These are phyloP conservation scores for Plutella xylostella DNA, from an alignment of 2,888 invertebrate species.

Conservation along the genomic window DNA sequence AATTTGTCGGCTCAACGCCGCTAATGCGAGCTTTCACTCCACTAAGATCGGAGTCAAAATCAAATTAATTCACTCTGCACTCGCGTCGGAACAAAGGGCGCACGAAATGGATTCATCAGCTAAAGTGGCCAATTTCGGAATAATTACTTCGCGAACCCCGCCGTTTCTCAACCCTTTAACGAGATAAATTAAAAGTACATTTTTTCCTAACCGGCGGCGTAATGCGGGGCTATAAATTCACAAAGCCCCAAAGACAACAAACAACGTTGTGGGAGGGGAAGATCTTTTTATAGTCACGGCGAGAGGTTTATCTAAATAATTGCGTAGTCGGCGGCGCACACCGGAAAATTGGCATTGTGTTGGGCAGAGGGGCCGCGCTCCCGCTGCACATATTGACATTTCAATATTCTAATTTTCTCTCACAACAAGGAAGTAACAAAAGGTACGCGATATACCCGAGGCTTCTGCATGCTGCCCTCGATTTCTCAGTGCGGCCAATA, in stretches of 20 bases:
- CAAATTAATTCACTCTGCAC: constrained; percentile 59
- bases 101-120: constrained; percentile 63
- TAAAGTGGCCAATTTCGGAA: constrained; percentile 68
- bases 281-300: constrained; percentile 68
- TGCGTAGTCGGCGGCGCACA: constrained; percentile 66
- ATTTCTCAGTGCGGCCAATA: constrained; percentile 2
- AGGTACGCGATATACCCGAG: background rate
- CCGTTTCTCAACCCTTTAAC: constrained; percentile 70
- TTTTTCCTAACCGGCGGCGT: constrained; percentile 64
- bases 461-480: background rate
- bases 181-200: constrained; percentile 71
- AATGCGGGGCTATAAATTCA: constrained; percentile 63
- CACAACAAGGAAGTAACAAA: background rate
- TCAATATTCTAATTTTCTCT: constrained; percentile 11
- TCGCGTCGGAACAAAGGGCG: constrained; percentile 48
- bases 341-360: constrained; percentile 66
- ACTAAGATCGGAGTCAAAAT: constrained; percentile 47
- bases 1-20: constrained; percentile 33
- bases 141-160: constrained; percentile 66
- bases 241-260: constrained; percentile 69
- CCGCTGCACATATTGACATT: constrained; percentile 15
- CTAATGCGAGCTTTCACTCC: constrained; percentile 59
- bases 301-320: constrained; percentile 70
- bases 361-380: constrained; percentile 15
- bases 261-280: constrained; percentile 52